Percentiles rank a stretch among this genome's conserved stretches.
Conservation (phyloP, 2,797 vertebrate genomes). For the Gymnothorax reevesii region DNA sequence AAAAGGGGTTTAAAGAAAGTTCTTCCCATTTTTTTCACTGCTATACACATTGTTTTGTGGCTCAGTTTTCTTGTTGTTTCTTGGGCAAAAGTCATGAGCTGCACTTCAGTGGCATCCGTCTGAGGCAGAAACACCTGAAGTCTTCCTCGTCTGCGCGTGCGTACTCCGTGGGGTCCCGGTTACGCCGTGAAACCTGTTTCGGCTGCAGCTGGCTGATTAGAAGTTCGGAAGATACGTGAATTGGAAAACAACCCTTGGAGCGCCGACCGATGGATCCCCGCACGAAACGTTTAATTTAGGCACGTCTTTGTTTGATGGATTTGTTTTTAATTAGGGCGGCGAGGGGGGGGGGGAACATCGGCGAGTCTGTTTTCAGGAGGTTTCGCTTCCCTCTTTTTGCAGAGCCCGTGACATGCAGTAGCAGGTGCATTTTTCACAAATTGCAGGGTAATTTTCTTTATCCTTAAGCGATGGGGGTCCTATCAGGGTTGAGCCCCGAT, state of each 20-base stretch:
- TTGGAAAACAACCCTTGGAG: background rate
- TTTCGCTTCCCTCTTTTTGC: background rate
- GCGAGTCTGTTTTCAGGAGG: background rate
- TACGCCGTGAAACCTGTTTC: background rate
- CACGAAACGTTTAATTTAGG: constrained; percentile 27
- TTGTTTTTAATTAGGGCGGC: constrained; percentile 36
- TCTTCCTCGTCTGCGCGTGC: background rate
- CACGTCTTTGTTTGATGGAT: constrained; percentile 26
- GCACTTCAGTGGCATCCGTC: background rate
- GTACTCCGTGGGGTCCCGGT: background rate
- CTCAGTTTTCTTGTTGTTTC: background rate
- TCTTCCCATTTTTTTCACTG: background rate
- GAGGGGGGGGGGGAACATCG: background rate
- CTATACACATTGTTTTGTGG: background rate
- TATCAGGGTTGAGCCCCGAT: background rate
- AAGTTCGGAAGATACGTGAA: constrained; percentile 29
- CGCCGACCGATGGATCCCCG: background rate
- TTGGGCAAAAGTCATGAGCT: background rate
- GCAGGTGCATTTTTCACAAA: constrained; percentile 12
- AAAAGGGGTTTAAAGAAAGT: constrained; percentile 57
- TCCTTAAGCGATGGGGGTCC: background rate
- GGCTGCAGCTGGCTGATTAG: background rate
- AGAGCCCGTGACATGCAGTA: background rate
- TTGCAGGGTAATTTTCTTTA: background rate
- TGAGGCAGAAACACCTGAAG: background rate